A percentile compares a stretch with the other conserved stretches of the same genome.
These are phyloP conservation scores for Chymomyza procnemis DNA, from an alignment of 2,888 invertebrate species.

Conservation along the genomic window DNA sequence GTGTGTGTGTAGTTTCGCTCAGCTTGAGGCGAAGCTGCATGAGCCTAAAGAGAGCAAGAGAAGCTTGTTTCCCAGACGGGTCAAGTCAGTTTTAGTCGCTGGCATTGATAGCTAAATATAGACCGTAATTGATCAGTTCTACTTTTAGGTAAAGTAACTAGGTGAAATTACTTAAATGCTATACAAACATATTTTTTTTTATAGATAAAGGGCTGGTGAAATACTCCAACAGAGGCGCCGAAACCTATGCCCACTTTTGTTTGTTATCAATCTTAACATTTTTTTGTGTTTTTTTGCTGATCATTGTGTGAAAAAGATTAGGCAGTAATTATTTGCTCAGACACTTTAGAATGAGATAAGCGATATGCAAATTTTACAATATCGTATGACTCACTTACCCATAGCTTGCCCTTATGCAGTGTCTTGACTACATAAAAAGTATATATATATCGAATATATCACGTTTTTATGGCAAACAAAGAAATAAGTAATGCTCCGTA, in stretches of 20 bases:
- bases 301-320: slow-evolving; percentile 38
- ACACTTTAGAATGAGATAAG: slow-evolving; percentile 17
- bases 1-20: background rate
- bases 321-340: slow-evolving; percentile 30
- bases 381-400: background rate
- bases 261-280: background rate
- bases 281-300: slow-evolving; percentile 7
- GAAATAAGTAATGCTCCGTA: background rate
- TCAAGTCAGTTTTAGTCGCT: background rate
- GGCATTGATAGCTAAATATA: background rate
- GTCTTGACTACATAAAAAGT: slow-evolving; percentile 6
- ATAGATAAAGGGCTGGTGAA: background rate
- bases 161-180: background rate
- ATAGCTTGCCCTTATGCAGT: slow-evolving; percentile 30
- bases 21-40: background rate
- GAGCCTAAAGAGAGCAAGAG: too few species aligned
- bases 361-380: slow-evolving; percentile 33
- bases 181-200: too few species aligned
- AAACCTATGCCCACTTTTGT: background rate
- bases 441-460: background rate
- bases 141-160: background rate
- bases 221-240: background rate
- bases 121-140: background rate
- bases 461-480: background rate
- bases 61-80: background rate